Evolutionary conservation across 2,113 vertebrate species (phyloP).

Genomic region (Nipponia nippon): DNA sequence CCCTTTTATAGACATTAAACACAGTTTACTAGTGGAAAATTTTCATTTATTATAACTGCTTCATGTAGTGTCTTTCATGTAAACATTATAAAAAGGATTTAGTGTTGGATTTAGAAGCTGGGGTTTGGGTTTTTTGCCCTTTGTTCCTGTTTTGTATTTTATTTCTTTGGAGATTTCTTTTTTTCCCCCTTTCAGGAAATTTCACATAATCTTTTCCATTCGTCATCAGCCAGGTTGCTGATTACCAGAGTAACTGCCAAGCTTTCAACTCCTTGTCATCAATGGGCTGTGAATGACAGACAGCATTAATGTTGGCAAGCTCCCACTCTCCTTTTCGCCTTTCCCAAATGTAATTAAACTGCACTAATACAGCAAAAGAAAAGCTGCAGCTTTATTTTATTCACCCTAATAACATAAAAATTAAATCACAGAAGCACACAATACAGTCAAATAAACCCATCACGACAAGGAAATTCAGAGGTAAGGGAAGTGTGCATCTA

Average conservation of each 20-base stretch:
- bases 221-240: conserved; percentile 71
- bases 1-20: neutral
- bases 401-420: conserved; percentile 55
- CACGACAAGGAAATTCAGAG: conserved; percentile 24
- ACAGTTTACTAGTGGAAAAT: neutral
- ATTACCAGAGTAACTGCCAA: conserved; percentile 70
- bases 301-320: conserved; percentile 70
- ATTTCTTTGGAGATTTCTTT: conserved; percentile 40
- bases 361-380: conserved; percentile 58
- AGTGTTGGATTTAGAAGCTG: neutral
- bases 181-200: conserved; percentile 30
- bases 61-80: neutral
- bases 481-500: neutral
- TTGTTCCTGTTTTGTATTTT: conserved; percentile 56
- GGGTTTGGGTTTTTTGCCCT: neutral
- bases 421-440: conserved; percentile 52
- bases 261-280: conserved; percentile 74
- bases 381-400: conserved; percentile 68
- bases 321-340: conserved; percentile 66
- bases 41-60: conserved; percentile 4
- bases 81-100: conserved; percentile 17
- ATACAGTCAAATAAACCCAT: conserved; percentile 33
- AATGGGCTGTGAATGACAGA: conserved; percentile 71
- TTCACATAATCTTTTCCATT: conserved; percentile 68
- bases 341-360: conserved; percentile 70